Conservation (phyloP, 1,140 invertebrate genomes). For the Zaprionus ornatus region DNA sequence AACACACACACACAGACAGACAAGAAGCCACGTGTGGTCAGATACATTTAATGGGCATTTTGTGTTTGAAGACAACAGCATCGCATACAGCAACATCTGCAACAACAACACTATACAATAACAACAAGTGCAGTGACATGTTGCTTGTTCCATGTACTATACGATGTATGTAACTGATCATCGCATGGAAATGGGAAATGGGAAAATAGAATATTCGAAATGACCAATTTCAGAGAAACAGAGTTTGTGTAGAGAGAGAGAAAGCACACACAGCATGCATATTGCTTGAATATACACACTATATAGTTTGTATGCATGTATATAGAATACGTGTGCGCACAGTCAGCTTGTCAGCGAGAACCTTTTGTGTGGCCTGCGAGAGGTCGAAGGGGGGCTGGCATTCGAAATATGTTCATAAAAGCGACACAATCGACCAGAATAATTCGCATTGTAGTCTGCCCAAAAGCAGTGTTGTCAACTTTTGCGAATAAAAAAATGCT, state of each 20-base stretch:
- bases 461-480: neutral
- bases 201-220: conserved; percentile 7
- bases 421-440: conserved; percentile 59
- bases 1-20: conserved; percentile 6
- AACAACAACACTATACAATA: conserved; percentile 26
- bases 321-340: neutral
- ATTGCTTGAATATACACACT: conserved; percentile 11
- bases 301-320: conserved; percentile 4
- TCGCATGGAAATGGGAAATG: conserved; percentile 18
- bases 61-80: conserved; percentile 44
- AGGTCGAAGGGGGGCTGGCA: conserved; percentile 28
- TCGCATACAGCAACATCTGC: conserved; percentile 21
- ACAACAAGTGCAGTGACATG: conserved; percentile 25
- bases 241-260: neutral
- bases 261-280: neutral
- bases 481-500: neutral
- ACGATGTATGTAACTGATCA: conserved; percentile 20
- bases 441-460: conserved; percentile 54
- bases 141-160: conserved; percentile 13
- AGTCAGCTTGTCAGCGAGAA: neutral
- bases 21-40: conserved; percentile 1
- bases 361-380: conserved; percentile 18
- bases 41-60: conserved; percentile 60
- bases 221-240: conserved; percentile 1
- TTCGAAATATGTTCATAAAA: conserved; percentile 62